A percentile compares a stretch with the other conserved stretches of the same genome.
Evolutionary conservation across 2,113 vertebrate genomes (phyloP).

Genomic region (Solea solea): DNA sequence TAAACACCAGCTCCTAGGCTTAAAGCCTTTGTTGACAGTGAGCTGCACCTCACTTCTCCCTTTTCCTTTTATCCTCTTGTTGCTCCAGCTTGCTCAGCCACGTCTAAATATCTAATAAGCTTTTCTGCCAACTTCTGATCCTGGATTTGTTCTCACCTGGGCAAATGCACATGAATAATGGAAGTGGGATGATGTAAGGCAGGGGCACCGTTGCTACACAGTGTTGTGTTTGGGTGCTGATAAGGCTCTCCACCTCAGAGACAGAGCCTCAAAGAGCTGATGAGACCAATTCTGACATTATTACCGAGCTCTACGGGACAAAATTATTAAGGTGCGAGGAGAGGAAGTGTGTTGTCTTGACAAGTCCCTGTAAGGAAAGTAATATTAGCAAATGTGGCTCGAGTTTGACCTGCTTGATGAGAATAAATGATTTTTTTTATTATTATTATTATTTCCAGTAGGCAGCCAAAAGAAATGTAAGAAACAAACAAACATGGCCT

Average conservation of each 20-base stretch:
- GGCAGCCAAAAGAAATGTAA: background rate
- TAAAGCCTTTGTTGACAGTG: slow-evolving; percentile 30
- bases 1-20: background rate
- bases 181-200: slow-evolving; percentile 51
- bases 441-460: slow-evolving; percentile 59
- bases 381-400: slow-evolving; percentile 50
- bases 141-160: slow-evolving; percentile 68
- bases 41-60: slow-evolving; percentile 16
- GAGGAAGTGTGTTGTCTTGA: slow-evolving; percentile 47
- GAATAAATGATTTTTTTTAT: slow-evolving; percentile 64
- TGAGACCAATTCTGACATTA: slow-evolving; percentile 71
- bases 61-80: slow-evolving; percentile 26
- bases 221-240: slow-evolving; percentile 66
- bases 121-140: slow-evolving; percentile 63
- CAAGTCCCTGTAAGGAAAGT: slow-evolving; percentile 57
- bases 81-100: slow-evolving; percentile 27
- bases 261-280: slow-evolving; percentile 71
- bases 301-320: slow-evolving; percentile 66
- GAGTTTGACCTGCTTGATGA: slow-evolving; percentile 23
- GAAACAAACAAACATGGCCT: slow-evolving; percentile 18
- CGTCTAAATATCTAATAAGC: slow-evolving; percentile 68
- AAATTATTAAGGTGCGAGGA: slow-evolving; percentile 48
- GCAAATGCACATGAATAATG: slow-evolving; percentile 79
- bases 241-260: slow-evolving; percentile 61
- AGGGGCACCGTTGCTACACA: slow-evolving; percentile 40